Evolutionary conservation across 2,113 vertebrate genomes (phyloP), one percentile per base, ranked within the genome.

Genomic region (Caloenas nicobarica): DNA sequence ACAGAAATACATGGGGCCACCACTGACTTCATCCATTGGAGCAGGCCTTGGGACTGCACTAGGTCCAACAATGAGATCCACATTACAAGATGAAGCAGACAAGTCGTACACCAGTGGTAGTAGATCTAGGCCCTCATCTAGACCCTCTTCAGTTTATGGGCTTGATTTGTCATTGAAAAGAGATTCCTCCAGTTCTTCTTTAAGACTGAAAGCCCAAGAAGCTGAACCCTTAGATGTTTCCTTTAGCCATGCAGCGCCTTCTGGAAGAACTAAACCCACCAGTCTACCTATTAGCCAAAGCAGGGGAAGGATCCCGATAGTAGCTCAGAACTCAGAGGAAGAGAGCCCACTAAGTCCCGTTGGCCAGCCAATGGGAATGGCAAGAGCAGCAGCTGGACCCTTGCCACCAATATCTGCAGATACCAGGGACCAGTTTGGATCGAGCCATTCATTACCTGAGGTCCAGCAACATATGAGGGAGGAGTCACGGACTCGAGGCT

Each of bases 401-500:
- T 98, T 99, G 36, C 99, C 99, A 83, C 99, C 99, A 69, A 99
- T 99, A 96, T 99, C 99, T 33, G 99, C 99, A 93, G 99, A 99
- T 92, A 99, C 99, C 44, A 98, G 99, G 93, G 99, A 99, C 92
- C 99, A 99, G 82, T 99, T 99, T 98, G 99, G 99, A 78, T 99
- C 99, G 8, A 99, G 99, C 96, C 99, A 99, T 95, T 99, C 99
- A 31, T 96, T 99, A 94, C 99, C 99, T 74, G 99, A 99, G 97
- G 99, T 99, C 87, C 99, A 99, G 84, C 99, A 99, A 92, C 99
- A 99, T 93, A 99, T 99, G 99, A 99, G 99, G 96, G 99, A 99
- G 97, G 99, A 99, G 96, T 99, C 99, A 94, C 98, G 99, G 83
- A 99, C 99, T 87, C 98, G 99, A 62, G 99, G 99, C 94, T 99